phyloP scores from a whole-genome alignment of 2,113 vertebrate species.

The Columba livia region DNA sequence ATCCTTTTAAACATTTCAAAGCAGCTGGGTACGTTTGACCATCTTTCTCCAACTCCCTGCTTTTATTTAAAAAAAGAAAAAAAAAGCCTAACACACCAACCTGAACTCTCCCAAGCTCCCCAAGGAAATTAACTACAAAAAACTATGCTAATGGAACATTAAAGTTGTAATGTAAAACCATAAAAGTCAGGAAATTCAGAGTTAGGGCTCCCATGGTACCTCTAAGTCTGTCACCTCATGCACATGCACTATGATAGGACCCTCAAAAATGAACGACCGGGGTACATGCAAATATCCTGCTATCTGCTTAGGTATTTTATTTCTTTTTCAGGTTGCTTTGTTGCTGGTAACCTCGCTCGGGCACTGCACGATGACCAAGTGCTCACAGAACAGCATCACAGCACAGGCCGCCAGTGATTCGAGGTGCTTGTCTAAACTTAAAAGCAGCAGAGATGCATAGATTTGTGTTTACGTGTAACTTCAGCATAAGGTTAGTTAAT shows the following conservation, averaged over 20 bases:
- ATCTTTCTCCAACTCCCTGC: background rate
- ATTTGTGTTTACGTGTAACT: background rate
- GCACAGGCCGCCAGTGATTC: fast-evolving
- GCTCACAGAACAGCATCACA: background rate
- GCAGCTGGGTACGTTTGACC: background rate
- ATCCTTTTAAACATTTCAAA: background rate
- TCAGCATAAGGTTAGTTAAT: background rate
- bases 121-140: conserved; percentile 65
- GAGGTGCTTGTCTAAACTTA: background rate
- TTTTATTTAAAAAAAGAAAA: background rate
- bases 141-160: conserved; percentile 56
- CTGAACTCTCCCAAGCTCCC: conserved; percentile 27
- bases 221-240: conserved; percentile 36
- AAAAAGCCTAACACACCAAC: background rate
- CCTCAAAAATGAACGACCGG: background rate
- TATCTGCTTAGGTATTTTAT: background rate
- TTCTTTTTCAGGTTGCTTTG: background rate
- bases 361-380: fast-evolving
- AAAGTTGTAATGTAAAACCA: conserved; percentile 54
- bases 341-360: background rate
- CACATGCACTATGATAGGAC: background rate
- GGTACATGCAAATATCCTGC: background rate
- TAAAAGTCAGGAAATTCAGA: conserved; percentile 68
- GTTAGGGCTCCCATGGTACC: conserved; percentile 50
- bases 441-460: background rate